phyloP scores from a whole-genome alignment of 2,113 vertebrate genomes.

The Campylomormyrus tamandua region DNA sequence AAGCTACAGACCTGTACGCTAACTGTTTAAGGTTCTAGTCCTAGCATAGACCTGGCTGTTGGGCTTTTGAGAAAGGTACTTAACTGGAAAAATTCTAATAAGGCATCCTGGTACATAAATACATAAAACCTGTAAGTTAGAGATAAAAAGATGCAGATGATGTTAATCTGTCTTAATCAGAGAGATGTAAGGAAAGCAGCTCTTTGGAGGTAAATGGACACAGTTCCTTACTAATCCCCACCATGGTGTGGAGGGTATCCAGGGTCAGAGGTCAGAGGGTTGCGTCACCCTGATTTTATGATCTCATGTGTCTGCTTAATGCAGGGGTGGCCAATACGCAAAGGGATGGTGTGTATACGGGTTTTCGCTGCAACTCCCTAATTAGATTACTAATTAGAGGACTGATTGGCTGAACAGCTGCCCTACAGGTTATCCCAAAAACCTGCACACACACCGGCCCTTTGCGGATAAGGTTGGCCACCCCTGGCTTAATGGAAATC shows the following conservation, averaged over 20 bases:
- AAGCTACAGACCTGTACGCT: neutral
- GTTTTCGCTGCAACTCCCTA: too few relatives aligned
- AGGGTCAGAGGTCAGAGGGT: neutral
- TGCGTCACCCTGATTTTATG: neutral
- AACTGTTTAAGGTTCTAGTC: neutral
- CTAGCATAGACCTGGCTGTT: neutral
- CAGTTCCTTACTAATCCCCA: neutral
- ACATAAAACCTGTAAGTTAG: neutral
- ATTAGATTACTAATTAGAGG: too few relatives aligned
- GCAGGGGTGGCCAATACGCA: too few relatives aligned
- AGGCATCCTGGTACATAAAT: neutral
- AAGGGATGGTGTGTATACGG: too few relatives aligned
- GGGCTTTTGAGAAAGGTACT: neutral
- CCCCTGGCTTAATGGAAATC: neutral
- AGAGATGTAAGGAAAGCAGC: neutral
- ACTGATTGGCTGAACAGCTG: too few relatives aligned
- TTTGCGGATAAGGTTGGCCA: too few relatives aligned
- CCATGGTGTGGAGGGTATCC: neutral
- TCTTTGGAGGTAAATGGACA: neutral
- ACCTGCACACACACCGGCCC: too few relatives aligned
- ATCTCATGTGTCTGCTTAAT: neutral
- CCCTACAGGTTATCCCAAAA: too few relatives aligned
- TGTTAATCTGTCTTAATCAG: neutral
- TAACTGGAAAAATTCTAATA: neutral
- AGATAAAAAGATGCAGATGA: neutral